phyloP scores from a whole-genome alignment of 2,113 vertebrate genomes.

The Platysternon megacephalum region DNA sequence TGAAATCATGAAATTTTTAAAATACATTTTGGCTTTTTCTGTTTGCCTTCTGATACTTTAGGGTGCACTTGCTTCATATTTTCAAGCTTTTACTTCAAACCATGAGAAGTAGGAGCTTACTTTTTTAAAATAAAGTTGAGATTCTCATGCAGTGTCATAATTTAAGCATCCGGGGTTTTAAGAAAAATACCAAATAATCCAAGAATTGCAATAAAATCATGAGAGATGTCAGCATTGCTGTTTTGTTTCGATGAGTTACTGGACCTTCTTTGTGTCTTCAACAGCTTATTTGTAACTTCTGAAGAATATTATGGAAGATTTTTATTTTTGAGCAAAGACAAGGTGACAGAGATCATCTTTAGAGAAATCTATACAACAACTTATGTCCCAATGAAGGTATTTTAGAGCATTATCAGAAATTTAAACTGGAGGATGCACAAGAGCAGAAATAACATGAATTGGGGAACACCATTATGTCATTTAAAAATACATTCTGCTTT shows the following conservation, averaged over 20 bases:
- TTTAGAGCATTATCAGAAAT: no score
- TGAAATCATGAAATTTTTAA: neutral
- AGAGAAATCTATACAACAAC: neutral
- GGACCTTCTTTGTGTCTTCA: neutral
- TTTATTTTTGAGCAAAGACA: neutral
- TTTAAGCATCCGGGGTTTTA: neutral
- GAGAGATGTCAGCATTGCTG: neutral
- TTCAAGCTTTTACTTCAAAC: neutral
- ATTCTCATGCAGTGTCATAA: neutral
- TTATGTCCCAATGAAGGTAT: no score
- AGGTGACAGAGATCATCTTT: neutral
- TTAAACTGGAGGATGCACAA: neutral
- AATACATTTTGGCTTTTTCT: neutral
- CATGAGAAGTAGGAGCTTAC: neutral
- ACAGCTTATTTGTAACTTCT: neutral
- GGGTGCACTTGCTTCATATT: neutral
- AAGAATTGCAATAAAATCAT: neutral
- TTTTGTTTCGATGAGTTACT: neutral
- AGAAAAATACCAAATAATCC: neutral
- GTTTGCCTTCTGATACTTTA: neutral
- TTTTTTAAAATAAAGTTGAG: neutral
- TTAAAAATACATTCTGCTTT: neutral
- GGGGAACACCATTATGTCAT: neutral
- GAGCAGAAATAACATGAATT: neutral
- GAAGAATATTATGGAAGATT: neutral